These are phyloP conservation scores for Phengaris alcon DNA, from an alignment of 2,888 invertebrate species.

Conservation along the genomic window DNA sequence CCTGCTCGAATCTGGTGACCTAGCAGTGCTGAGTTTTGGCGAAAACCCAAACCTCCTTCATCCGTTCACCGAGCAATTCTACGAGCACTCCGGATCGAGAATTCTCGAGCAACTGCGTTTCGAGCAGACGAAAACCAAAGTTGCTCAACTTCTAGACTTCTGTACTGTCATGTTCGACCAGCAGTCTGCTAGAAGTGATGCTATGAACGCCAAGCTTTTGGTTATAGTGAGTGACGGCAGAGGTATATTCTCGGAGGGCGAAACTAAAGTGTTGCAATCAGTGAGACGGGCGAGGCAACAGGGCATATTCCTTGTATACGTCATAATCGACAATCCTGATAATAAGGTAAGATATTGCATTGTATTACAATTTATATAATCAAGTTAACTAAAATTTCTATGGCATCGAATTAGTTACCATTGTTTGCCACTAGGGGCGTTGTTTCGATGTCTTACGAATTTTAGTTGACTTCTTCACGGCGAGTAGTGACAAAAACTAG, in stretches of 20 bases:
- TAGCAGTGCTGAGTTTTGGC: conserved; percentile 95
- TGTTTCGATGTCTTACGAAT: no score
- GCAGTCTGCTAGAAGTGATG: conserved; percentile 70
- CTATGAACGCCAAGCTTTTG: conserved; percentile 88
- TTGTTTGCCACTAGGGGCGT: no score
- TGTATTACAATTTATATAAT: neutral
- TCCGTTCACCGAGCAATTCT: conserved; percentile 91
- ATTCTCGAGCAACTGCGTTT: conserved; percentile 91
- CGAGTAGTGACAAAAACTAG: no score
- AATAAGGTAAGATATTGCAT: conserved; percentile 82
- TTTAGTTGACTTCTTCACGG: no score
- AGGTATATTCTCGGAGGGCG: conserved; percentile 93
- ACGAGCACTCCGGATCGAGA: conserved; percentile 90
- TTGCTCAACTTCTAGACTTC: conserved; percentile 90
- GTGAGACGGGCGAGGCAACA: conserved; percentile 89
- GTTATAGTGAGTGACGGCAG: conserved; percentile 97
- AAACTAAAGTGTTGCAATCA: conserved; percentile 85
- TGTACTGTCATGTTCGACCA: conserved; percentile 81
- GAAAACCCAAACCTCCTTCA: conserved; percentile 92
- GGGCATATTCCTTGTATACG: conserved; percentile 95
- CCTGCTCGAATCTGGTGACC: conserved; percentile 94
- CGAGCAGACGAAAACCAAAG: conserved; percentile 92
- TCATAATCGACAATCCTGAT: conserved; percentile 96
- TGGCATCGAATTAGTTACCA: no score
- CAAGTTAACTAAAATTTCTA: no score